Evolutionary conservation across 2,888 invertebrate genomes (phyloP), one percentile per base, ranked within the genome.

Genomic region (Diaperis boleti): DNA sequence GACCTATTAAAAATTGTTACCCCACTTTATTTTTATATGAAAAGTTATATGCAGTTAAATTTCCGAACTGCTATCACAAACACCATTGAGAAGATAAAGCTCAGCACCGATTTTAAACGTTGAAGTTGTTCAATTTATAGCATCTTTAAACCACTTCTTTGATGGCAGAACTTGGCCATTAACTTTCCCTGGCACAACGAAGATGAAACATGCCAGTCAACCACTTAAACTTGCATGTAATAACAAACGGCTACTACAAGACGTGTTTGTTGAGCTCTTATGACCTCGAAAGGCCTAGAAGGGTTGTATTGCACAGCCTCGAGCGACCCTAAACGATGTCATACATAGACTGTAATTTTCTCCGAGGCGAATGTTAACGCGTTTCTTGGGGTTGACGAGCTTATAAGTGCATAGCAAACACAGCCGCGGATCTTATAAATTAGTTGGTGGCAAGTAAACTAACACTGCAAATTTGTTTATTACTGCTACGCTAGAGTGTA

Each of bases 201-300:
- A n/a, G 29, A 35, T 20, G 33, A 50, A 54, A 60, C 44, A 52
- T 44, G 33, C 42, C 49, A 42, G 31, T 26, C 49, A 10, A 15
- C 50, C 49, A 59, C 57, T 63, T 65, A 59, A 62, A 59, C 57
- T 61, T 57, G 57, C 57, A 60, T 22, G 57, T 52, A 52, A 66
- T 66, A 66, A 61, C 64, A 61, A 66, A 44, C 41, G 52, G 50
- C 15, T 47, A 66, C 57, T 56, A 66, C 66, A 63, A 57, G 57
- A 45, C 59, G 39, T 66, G 66, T 66, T 66, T 66, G 62, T 55
- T 52, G 50, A 66, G 64, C 61, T 66, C 52, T 66, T 64, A 62
- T 64, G 49, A 64, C 64, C 59, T 59, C 20, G 35, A 17, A 55
- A 49, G 55, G 31, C 41, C 41, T 44, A 37, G 39, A 20, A 35